phyloP scores from a whole-genome alignment of 2,888 invertebrate species.

The Empis stercorea region DNA sequence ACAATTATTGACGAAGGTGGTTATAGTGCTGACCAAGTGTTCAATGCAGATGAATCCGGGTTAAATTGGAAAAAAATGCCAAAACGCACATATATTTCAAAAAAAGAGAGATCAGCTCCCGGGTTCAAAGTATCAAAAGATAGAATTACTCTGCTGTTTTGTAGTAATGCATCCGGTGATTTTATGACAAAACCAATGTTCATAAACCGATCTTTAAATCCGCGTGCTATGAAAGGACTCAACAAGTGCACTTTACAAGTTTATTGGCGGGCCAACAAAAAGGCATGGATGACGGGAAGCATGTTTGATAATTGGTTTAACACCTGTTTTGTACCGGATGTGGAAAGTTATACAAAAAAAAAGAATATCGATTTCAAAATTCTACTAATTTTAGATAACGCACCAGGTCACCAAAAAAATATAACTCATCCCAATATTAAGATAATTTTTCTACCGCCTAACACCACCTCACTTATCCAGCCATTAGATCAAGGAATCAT shows the following conservation, averaged over 20 bases:
- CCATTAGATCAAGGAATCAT: background rate
- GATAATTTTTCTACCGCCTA: background rate
- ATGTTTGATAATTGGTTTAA: constrained; percentile 10
- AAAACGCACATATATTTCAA: constrained; percentile 8
- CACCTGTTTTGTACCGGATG: background rate
- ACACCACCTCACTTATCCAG: background rate
- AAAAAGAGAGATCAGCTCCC: constrained; percentile 7
- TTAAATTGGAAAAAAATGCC: constrained; percentile 19
- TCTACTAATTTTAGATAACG: background rate
- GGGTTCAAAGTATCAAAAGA: constrained; percentile 15
- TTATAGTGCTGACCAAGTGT: constrained; percentile 11
- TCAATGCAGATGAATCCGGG: constrained; percentile 14
- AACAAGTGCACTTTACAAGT: constrained; percentile 18
- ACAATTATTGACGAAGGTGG: constrained; percentile 7
- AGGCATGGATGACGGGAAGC: constrained; percentile 17
- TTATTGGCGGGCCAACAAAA: constrained; percentile 18
- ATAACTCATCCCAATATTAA: background rate
- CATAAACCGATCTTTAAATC: constrained; percentile 21
- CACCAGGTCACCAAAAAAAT: background rate
- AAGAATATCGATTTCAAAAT: background rate
- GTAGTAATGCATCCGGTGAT: constrained; percentile 14
- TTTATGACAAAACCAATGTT: constrained; percentile 22
- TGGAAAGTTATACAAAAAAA: background rate
- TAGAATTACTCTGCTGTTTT: constrained; percentile 16
- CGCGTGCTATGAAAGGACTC: constrained; percentile 17